phyloP scores from a whole-genome alignment of 2,113 vertebrate species.

The Hassar affinis region DNA sequence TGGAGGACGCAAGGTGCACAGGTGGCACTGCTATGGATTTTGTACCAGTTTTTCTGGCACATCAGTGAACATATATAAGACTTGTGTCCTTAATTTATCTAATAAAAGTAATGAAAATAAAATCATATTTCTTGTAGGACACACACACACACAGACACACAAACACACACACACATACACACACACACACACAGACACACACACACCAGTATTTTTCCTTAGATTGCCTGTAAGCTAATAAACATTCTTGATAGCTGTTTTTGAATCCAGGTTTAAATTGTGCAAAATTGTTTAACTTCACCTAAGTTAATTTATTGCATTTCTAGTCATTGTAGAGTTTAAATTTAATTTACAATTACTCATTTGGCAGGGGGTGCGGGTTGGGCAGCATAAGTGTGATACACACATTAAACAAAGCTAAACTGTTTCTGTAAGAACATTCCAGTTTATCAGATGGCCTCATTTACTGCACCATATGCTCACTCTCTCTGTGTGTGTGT shows the following conservation, averaged over 20 bases:
- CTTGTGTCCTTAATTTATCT: too few relatives aligned
- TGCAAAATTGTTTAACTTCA: neutral
- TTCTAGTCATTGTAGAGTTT: neutral
- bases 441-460: neutral
- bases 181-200: too few relatives aligned
- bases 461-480: neutral
- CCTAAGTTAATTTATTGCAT: neutral
- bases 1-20: too few relatives aligned
- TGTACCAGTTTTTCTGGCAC: too few relatives aligned
- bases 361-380: too few relatives aligned
- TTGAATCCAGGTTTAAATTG: neutral
- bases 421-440: neutral
- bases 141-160: too few relatives aligned
- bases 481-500: neutral
- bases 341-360: neutral
- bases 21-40: too few relatives aligned
- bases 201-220: neutral
- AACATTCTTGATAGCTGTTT: neutral
- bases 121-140: neutral
- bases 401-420: neutral
- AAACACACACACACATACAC: neutral
- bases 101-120: neutral
- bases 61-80: too few relatives aligned
- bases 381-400: too few relatives aligned
- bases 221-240: neutral